Evolutionary conservation across 2,113 vertebrate species (phyloP).

Genomic region (Phalacrocorax aristotelis): DNA sequence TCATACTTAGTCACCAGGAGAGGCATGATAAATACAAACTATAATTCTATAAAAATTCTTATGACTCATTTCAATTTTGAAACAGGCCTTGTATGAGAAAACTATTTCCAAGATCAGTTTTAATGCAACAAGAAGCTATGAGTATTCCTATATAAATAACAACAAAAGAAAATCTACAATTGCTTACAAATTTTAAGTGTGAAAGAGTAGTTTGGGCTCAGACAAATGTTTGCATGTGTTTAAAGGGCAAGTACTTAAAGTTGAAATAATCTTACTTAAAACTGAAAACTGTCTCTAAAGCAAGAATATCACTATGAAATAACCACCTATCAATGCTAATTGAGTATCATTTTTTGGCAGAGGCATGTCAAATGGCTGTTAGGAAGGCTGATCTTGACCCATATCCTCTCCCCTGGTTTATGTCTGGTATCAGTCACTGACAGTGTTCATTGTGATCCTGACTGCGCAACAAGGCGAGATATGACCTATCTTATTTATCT

Average conservation of each 20-base stretch:
- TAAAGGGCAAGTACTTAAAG: background rate
- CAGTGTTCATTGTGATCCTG: constrained; percentile 59
- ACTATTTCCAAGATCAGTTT: background rate
- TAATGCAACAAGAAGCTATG: background rate
- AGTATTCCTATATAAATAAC: background rate
- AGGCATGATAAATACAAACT: background rate
- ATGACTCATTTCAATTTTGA: background rate
- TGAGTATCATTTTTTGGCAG: background rate
- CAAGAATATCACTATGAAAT: background rate
- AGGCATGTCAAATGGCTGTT: background rate
- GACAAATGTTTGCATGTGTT: background rate
- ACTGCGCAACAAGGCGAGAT: constrained; percentile 60
- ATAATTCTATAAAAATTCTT: background rate
- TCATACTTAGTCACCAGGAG: background rate
- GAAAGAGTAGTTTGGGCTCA: background rate
- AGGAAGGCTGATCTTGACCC: background rate
- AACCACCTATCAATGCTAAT: background rate
- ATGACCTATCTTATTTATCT: constrained; percentile 71
- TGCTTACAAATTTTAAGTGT: background rate
- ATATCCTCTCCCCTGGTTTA: background rate
- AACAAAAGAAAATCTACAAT: background rate
- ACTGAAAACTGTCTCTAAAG: background rate
- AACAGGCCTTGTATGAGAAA: background rate
- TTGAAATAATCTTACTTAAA: background rate
- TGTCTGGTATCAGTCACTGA: constrained; percentile 58